Evolutionary conservation across 1,140 invertebrate genomes (phyloP), one percentile per base, ranked within the genome.

Genomic region (Conus ventricosus): DNA sequence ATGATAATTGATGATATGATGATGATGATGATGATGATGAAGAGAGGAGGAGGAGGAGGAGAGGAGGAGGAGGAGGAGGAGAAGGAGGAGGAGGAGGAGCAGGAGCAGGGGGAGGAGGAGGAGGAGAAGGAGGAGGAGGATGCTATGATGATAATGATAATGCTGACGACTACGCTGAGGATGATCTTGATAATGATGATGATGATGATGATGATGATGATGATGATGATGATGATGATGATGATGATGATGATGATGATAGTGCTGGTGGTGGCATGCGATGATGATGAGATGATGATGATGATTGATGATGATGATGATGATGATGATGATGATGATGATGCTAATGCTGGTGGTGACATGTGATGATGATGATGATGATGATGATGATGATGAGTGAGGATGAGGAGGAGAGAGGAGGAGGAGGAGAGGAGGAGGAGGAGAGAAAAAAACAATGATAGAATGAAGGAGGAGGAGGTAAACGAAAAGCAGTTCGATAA

Each of bases 391-490:
- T 15, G 17, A 75, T 3, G 71, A 75, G 17, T 2, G 17, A 85
- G 57, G 23, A 85, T 3, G 23, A 85, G 84, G 23, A 54, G 84
- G 23, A 85, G 84, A 17, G 63, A 57, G 53, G 63, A 57, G 23
- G 23, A 57, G 23, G 20, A 57, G 17, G 63, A 3, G 39, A 39
- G 39, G 39, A 39, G 39, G 39, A 39, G 39, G 39, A 39, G 0
- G 3, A 39, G 39, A 39, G n/a, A n/a, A n/a, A 39, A 39, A 39
- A 39, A 39, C 39, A 39, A 39, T 39, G 39, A 39, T 39, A 3
- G 23, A 85, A 57, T 20, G 63, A 57, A 53, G 39, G 25, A 25
- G 63, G 15, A 88, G 84, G 23, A 88, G 88, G 76, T 3, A 85
- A 5, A 27, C 71, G 20, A 87, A 39, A 39, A 39, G 39, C 39